A percentile compares a stretch with the other conserved stretches of the same genome.
phyloP scores from a whole-genome alignment of 2,888 invertebrate species.

The Apocheima hispidaria region DNA sequence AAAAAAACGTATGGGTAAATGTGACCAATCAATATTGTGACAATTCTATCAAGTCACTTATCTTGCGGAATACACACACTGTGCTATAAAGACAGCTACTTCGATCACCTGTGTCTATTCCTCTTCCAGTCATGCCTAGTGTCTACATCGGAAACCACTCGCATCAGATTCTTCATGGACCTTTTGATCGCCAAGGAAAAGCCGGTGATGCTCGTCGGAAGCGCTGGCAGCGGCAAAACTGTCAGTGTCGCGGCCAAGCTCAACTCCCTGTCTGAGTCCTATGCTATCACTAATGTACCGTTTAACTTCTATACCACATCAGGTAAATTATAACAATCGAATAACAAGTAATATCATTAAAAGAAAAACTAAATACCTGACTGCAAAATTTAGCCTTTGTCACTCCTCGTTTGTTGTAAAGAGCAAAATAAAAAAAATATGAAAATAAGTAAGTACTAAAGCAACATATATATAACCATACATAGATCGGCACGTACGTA shows the following conservation, averaged over 20 bases:
- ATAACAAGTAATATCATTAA: too few species aligned
- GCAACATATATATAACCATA: too few species aligned
- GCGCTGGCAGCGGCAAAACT: conserved; percentile 96
- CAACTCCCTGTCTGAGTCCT: conserved; percentile 90
- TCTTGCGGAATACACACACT: too few species aligned
- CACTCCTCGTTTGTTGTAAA: too few species aligned
- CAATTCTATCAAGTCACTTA: too few species aligned
- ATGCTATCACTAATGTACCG: conserved; percentile 94
- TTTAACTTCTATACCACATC: conserved; percentile 98
- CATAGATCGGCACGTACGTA: too few species aligned
- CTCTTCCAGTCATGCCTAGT: conserved; percentile 90
- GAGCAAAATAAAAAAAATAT: too few species aligned
- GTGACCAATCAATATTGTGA: too few species aligned
- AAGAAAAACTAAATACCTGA: too few species aligned
- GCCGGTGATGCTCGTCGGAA: conserved; percentile 96
- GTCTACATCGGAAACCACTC: conserved; percentile 95
- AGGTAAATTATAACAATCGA: conserved; percentile 65
- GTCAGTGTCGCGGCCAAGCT: conserved; percentile 96
- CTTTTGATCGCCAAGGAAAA: conserved; percentile 91
- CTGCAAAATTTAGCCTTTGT: too few species aligned
- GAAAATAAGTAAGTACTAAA: too few species aligned
- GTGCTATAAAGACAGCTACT: not conserved
- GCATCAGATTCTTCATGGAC: conserved; percentile 95
- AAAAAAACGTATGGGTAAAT: too few species aligned
- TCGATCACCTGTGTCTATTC: conserved; percentile 4